These are phyloP conservation scores for Brachymystax lenok DNA, from an alignment of 2,797 vertebrate genomes.

Conservation along the genomic window DNA sequence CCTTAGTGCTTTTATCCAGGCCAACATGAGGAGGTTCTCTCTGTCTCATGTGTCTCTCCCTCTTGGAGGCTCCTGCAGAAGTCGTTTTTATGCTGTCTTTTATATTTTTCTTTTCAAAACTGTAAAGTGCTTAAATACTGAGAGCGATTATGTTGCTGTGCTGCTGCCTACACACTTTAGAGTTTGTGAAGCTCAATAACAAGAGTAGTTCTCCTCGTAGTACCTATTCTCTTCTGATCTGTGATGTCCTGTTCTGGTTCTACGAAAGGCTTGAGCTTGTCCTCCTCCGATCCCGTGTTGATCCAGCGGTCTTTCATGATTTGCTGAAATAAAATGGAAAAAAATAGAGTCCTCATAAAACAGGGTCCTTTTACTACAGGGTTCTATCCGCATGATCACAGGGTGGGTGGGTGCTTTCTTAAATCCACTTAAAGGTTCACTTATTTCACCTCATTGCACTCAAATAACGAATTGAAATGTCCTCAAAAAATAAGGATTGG, in stretches of 20 bases:
- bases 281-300: slow-evolving; percentile 94
- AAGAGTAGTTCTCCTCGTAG: not conserved
- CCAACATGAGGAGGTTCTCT: not conserved
- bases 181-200: not conserved
- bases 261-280: slow-evolving; percentile 93
- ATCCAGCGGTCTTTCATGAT: slow-evolving; percentile 99
- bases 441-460: not conserved
- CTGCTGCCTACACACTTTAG: not conserved
- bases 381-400: not conserved
- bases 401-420: not conserved
- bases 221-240: slow-evolving; percentile 98
- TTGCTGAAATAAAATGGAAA: slow-evolving; percentile 78
- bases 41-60: not conserved
- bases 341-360: not conserved
- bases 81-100: slow-evolving; percentile 47
- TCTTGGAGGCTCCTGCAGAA: not conserved
- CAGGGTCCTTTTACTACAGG: not conserved
- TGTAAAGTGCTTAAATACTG: slow-evolving; percentile 29
- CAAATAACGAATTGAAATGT: not conserved
- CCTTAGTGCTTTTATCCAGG: slow-evolving; percentile 9
- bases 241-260: slow-evolving; percentile 96
- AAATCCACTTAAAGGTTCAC: not conserved
- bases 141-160: slow-evolving; percentile 1
- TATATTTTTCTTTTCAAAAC: slow-evolving; percentile 35
- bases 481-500: not conserved